Evolutionary conservation across 1,140 invertebrate species (phyloP), one percentile per base, ranked within the genome.

Genomic region (Yoshiicerus persimilis): DNA sequence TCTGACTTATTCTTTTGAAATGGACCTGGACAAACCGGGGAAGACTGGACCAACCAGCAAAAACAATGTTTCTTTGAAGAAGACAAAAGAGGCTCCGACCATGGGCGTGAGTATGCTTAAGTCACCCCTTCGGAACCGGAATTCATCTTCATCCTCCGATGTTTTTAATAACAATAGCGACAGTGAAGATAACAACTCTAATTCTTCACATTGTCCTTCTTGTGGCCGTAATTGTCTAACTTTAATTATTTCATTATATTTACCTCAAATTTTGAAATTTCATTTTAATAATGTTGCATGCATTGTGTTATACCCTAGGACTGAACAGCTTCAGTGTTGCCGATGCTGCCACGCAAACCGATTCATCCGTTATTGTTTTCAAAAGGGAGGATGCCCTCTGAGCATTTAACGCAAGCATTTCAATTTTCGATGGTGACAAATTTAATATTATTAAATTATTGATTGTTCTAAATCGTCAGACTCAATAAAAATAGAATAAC

Each of bases 1-100:
- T 36, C 27, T 86, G 41, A 64, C 47, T 4, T 86, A 66, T 23
- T 86, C 84, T 23, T 86, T 86, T 13, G 84, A 86, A 64, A 86
- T 86, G 84, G 62, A 86, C 23, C 27, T 86, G 32, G 84, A 86
- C 62, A 36, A 56, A 36, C 56, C 32, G 3, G 25, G 25, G n/a
- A 80, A 80, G 16, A 30, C 2, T n/a, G n/a, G n/a, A n/a, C n/a
- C n/a, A n/a, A n/a, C 66, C 16, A n/a, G 8, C 16, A 34, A n/a
- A 34, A 80, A 80, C 11, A 80, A 34, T n/a, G 34, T 47, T 0
- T 20, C 77, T 38, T 30, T 13, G 0, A 83, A 83, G n/a, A 32
- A 83, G n/a, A 36, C 83, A 10, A 23, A 34, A 47, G 23, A 23
- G 6, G 25, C 41, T 13, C 84, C 84, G 9, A 86, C 84, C 3